Conservation (phyloP, 2,888 invertebrate species). For the Caenorhabditis sp. region DNA sequence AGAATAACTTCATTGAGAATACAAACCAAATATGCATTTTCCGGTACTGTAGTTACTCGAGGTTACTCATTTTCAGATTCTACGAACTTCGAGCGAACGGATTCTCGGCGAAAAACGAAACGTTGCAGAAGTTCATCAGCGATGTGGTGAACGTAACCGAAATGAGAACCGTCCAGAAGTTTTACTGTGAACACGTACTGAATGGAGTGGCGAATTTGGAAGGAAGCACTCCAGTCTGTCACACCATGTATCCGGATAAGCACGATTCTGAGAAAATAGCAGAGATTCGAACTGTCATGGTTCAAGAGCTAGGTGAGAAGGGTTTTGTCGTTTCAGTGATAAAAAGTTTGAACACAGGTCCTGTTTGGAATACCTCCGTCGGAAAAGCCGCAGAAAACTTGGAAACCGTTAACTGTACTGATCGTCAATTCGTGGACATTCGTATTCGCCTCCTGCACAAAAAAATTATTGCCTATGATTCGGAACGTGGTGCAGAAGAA, state of each 20-base stretch:
- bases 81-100: slow-evolving; percentile 64
- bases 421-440: slow-evolving; percentile 51
- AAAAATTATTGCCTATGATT: background rate
- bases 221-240: slow-evolving; percentile 64
- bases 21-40: too few species aligned
- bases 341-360: slow-evolving; percentile 29
- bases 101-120: slow-evolving; percentile 51
- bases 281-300: slow-evolving; percentile 48
- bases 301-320: slow-evolving; percentile 54
- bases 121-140: slow-evolving; percentile 62
- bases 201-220: slow-evolving; percentile 63
- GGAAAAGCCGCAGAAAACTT: slow-evolving; percentile 55
- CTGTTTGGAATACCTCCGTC: slow-evolving; percentile 46
- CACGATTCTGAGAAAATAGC: slow-evolving; percentile 31
- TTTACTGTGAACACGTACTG: slow-evolving; percentile 69
- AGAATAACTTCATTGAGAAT: too few species aligned
- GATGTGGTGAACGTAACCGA: slow-evolving; percentile 46
- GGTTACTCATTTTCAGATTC: slow-evolving; percentile 65
- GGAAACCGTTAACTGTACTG: slow-evolving; percentile 67
- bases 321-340: background rate
- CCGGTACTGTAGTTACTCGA: too few species aligned
- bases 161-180: slow-evolving; percentile 56
- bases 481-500: background rate
- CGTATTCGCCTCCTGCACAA: slow-evolving; percentile 47
- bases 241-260: slow-evolving; percentile 67